phyloP scores from a whole-genome alignment of 2,888 invertebrate genomes.

The Chloroclystis v-ata region DNA sequence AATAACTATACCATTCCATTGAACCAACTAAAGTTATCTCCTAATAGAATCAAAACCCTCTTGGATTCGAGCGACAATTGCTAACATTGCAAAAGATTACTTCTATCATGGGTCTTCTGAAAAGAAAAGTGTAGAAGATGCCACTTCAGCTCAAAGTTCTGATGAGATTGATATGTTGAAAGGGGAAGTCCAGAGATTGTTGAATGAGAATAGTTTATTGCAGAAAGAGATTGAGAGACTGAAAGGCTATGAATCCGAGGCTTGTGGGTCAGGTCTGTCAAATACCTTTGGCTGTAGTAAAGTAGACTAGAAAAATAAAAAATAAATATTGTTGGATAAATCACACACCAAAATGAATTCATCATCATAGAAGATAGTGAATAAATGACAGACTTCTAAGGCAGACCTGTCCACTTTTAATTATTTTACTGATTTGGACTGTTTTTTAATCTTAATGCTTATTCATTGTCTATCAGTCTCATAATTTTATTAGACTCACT shows the following conservation, averaged over 20 bases:
- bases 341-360: too few species aligned
- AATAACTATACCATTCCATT: neutral
- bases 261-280: constrained; percentile 31
- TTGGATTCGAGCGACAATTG: constrained; percentile 27
- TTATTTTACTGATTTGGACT: neutral
- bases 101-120: constrained; percentile 38
- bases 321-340: too few species aligned
- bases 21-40: constrained; percentile 15
- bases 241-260: constrained; percentile 32
- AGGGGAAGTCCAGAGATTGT: constrained; percentile 44
- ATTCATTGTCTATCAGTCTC: too few species aligned
- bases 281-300: constrained; percentile 10
- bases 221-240: constrained; percentile 49
- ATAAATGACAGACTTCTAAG: neutral
- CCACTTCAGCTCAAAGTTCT: constrained; percentile 16
- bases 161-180: constrained; percentile 43
- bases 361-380: neutral
- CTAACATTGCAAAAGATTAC: constrained; percentile 32
- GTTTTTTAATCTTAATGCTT: neutral
- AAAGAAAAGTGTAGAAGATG: constrained; percentile 18
- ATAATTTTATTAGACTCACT: too few species aligned
- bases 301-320: too few species aligned
- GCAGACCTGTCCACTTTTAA: neutral
- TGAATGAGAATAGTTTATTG: constrained; percentile 49
- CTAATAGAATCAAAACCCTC: constrained; percentile 17